These are phyloP conservation scores for Penaeus chinensis DNA, from an alignment of 1,140 invertebrate species.

Conservation along the genomic window DNA sequence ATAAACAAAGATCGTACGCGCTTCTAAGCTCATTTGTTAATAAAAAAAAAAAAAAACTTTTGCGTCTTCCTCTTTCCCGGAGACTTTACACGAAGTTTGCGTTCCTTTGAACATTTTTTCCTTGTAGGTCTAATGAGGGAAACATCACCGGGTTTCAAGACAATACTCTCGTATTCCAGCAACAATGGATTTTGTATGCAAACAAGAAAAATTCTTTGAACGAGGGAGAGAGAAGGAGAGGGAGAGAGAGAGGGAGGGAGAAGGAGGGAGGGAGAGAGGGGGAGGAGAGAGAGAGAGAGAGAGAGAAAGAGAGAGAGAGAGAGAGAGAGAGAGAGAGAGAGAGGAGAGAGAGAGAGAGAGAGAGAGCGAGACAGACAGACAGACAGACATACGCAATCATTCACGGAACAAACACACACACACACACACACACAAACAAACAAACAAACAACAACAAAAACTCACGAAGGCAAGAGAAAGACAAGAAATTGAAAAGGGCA, in stretches of 20 bases:
- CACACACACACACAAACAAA: too few species aligned
- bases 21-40: too few species aligned
- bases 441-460: too few species aligned
- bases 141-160: background rate
- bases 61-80: too few species aligned
- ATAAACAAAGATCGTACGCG: too few species aligned
- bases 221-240: background rate
- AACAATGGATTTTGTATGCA: background rate
- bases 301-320: constrained; percentile 66
- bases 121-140: too few species aligned
- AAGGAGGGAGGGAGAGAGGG: background rate
- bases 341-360: constrained; percentile 53
- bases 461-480: background rate
- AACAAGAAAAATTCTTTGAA: background rate
- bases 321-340: constrained; percentile 67
- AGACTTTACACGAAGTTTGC: too few species aligned
- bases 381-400: too few species aligned
- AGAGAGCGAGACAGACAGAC: too few species aligned
- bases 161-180: background rate
- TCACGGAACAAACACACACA: too few species aligned
- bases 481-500: background rate
- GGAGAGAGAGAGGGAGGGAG: background rate
- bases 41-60: too few species aligned
- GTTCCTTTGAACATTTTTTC: too few species aligned
- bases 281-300: constrained; percentile 65